Conservation (phyloP, 2,888 invertebrate species). For the Noctua janthina region DNA sequence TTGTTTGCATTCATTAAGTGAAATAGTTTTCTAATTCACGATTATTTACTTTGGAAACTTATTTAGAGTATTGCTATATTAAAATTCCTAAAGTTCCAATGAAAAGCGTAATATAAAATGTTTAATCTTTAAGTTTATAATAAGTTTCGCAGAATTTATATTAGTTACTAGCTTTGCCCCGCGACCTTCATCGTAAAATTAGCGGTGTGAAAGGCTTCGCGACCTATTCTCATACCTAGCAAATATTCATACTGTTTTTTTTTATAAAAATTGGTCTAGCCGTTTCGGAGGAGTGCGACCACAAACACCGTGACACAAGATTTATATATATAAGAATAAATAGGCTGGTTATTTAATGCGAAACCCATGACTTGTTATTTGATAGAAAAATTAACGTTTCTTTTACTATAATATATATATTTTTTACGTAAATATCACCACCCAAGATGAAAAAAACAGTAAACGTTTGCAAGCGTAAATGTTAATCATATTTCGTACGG, state of each 20-base stretch:
- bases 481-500: neutral
- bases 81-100: constrained; percentile 32
- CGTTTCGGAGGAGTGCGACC: no score
- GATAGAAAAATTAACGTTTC: neutral
- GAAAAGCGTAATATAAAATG: neutral
- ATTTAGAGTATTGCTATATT: constrained; percentile 32
- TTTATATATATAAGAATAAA: neutral
- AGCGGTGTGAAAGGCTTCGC: no score
- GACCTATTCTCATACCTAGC: no score
- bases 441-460: neutral
- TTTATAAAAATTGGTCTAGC: no score
- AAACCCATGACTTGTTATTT: neutral
- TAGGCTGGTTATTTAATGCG: neutral
- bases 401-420: neutral
- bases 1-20: constrained; percentile 50
- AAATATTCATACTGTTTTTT: no score
- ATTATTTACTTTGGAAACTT: constrained; percentile 43
- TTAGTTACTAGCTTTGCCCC: no score
- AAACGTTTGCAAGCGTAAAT: no score
- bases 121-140: constrained; percentile 12
- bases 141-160: neutral
- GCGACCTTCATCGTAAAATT: no score
- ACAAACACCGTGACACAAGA: no score
- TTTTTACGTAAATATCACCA: neutral
- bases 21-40: constrained; percentile 60